A percentile compares a stretch with the other conserved stretches of the same genome.
Conservation (phyloP, 1,140 invertebrate species). For the Apis laboriosa region DNA sequence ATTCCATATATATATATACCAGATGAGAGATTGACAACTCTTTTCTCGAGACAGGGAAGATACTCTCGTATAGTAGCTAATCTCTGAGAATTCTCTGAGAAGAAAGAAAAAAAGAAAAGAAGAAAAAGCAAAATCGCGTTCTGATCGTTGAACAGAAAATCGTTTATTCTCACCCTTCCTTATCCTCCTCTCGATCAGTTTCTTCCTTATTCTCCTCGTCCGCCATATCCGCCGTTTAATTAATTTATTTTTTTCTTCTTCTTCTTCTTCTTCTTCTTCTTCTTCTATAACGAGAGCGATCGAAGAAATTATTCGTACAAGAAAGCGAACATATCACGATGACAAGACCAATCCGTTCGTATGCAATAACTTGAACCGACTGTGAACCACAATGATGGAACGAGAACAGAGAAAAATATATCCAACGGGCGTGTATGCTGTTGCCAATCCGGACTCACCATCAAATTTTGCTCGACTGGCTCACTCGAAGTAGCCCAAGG, state of each 20-base stretch:
- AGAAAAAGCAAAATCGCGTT: background rate
- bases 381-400: background rate
- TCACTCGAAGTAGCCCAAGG: slow-evolving; percentile 38
- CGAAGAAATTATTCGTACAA: background rate
- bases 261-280: too few relatives aligned
- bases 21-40: background rate
- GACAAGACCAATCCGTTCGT: background rate
- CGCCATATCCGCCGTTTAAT: slow-evolving; percentile 51
- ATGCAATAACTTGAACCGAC: background rate
- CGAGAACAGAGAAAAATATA: background rate
- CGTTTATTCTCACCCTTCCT: slow-evolving; percentile 63
- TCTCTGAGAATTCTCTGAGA: background rate
- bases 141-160: background rate
- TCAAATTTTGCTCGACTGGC: slow-evolving; percentile 52
- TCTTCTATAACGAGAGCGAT: slow-evolving; percentile 1
- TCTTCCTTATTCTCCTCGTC: slow-evolving; percentile 61
- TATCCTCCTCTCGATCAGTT: slow-evolving; percentile 56
- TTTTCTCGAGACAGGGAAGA: background rate
- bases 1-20: too few relatives aligned
- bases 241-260: background rate
- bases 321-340: background rate
- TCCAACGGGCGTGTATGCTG: background rate
- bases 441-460: slow-evolving; percentile 1
- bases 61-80: slow-evolving; percentile 9
- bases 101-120: background rate